Evolutionary conservation across 2,797 vertebrate genomes (phyloP).

Genomic region (Cottoperca gobio): DNA sequence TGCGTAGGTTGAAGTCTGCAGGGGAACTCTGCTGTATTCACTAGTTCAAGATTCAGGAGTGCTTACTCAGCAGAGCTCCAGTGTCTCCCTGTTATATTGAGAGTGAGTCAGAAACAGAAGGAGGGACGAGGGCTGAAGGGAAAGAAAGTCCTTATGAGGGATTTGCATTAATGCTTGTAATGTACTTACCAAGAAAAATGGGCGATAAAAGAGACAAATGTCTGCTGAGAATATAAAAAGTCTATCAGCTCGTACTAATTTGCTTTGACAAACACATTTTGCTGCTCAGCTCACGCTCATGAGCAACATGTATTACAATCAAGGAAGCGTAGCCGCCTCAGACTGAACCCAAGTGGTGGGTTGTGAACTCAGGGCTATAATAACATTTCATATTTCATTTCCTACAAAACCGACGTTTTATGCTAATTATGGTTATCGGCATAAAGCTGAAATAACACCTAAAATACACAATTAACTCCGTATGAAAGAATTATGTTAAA

Average conservation of each 20-base stretch:
- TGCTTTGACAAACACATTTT: not conserved
- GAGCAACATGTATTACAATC: not conserved
- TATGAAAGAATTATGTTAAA: not conserved
- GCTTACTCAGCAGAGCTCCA: slow-evolving; percentile 69
- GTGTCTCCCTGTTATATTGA: slow-evolving; percentile 36
- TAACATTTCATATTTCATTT: too few relatives aligned
- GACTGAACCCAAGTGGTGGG: not conserved
- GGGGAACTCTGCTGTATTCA: slow-evolving; percentile 52
- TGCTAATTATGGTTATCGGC: not conserved
- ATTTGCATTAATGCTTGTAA: slow-evolving; percentile 5
- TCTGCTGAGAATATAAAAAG: not conserved
- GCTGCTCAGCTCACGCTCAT: not conserved
- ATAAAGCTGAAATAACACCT: not conserved
- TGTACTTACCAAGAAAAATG: slow-evolving; percentile 12
- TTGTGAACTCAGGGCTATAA: too few relatives aligned
- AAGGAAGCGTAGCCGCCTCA: not conserved
- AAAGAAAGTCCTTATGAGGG: slow-evolving; percentile 14
- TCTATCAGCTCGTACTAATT: not conserved
- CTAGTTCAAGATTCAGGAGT: slow-evolving; percentile 41
- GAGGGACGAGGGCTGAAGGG: slow-evolving; percentile 3
- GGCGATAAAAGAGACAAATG: not conserved
- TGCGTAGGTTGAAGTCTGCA: slow-evolving; percentile 49
- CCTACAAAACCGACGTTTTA: not conserved
- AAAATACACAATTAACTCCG: too few relatives aligned
- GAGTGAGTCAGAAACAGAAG: slow-evolving; percentile 33